Conservation (phyloP, 35 echinoderm and acorn worm species). For the Heliocidaris erythrogramma region DNA sequence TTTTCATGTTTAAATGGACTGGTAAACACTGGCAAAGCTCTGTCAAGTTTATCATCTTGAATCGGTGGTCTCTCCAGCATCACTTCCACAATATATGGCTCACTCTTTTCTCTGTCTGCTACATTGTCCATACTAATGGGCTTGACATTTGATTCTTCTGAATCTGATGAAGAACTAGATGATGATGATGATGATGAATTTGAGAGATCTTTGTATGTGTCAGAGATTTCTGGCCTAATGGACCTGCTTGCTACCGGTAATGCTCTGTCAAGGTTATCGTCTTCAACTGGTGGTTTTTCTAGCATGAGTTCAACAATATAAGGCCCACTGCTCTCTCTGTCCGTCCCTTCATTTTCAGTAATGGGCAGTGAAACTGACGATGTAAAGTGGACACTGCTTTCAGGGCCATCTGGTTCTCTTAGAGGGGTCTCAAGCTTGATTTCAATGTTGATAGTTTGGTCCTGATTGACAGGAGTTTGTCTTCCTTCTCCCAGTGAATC, state of each 20-base stretch:
- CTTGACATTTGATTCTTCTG: background rate
- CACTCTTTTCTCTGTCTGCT: background rate
- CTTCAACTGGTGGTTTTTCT: constrained; percentile 18
- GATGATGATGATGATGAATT: background rate
- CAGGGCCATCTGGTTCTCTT: background rate
- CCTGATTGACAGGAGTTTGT: background rate
- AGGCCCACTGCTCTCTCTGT: background rate
- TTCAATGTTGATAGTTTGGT: background rate
- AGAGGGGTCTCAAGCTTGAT: background rate
- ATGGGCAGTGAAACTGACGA: background rate
- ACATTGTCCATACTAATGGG: background rate
- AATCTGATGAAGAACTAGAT: background rate
- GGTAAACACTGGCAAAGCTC: background rate
- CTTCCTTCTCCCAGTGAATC: background rate
- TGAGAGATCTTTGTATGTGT: background rate
- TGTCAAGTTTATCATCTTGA: constrained; percentile 13
- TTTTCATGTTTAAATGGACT: background rate
- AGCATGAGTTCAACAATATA: constrained; percentile 26
- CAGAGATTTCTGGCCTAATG: background rate
- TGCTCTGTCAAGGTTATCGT: background rate
- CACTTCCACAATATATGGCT: constrained; percentile 20
- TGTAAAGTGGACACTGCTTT: background rate
- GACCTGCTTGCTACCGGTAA: background rate
- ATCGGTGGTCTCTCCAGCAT: constrained; percentile 38
- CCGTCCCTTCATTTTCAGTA: background rate